Percentiles rank a stretch among this genome's conserved stretches.
Conservation (phyloP, 2,113 vertebrate genomes). For the Todiramphus chloris region DNA sequence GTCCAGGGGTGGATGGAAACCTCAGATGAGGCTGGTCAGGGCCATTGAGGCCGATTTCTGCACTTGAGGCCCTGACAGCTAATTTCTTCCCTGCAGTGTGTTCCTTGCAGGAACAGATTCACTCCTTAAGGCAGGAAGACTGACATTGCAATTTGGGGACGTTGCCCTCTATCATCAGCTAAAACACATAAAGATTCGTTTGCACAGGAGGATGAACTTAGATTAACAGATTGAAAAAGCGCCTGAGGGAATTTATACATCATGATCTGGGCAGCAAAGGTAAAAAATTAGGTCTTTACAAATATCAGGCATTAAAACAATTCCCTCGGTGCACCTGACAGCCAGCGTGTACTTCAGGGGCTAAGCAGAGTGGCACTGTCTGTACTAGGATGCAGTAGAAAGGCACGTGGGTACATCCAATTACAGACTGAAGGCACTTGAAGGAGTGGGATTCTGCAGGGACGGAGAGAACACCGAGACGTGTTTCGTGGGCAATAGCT, state of each 20-base stretch:
- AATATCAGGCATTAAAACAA: not conserved
- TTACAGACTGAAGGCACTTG: not conserved
- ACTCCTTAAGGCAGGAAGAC: slow-evolving; percentile 26
- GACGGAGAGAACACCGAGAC: not conserved
- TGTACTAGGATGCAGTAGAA: not conserved
- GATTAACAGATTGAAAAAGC: not conserved
- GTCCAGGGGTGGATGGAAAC: not conserved
- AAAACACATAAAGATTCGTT: slow-evolving; percentile 26
- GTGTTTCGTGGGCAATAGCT: rapidly evolving
- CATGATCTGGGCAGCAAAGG: not conserved
- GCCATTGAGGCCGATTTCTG: not conserved
- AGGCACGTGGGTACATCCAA: not conserved
- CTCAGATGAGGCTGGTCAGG: not conserved
- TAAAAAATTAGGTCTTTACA: not conserved
- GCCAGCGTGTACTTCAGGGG: rapidly evolving
- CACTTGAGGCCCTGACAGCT: not conserved
- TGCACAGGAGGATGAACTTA: not conserved
- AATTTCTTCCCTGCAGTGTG: not conserved
- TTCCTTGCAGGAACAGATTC: not conserved
- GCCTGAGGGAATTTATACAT: not conserved
- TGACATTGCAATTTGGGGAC: not conserved
- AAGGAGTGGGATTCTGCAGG: not conserved
- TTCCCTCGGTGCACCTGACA: not conserved
- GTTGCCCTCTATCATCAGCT: slow-evolving; percentile 13
- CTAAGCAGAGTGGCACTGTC: no score